These are phyloP conservation scores for Aspidiotus rigidus DNA, from an alignment of 2,888 invertebrate genomes.

Conservation along the genomic window DNA sequence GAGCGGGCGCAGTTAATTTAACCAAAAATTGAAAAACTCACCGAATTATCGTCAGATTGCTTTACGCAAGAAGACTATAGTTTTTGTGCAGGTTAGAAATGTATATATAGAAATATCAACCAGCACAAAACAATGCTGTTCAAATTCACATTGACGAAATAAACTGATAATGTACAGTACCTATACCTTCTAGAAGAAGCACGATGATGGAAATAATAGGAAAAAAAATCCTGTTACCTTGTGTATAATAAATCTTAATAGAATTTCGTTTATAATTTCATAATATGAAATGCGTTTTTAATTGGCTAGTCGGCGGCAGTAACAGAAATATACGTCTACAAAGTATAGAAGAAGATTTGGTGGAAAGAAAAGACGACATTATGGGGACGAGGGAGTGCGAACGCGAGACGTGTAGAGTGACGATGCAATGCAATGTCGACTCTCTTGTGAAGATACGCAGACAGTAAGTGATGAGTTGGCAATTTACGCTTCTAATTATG, in stretches of 20 bases:
- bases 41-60: too few relatives aligned
- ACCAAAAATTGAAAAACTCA: too few relatives aligned
- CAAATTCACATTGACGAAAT: too few relatives aligned
- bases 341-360: background rate
- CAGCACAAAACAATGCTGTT: too few relatives aligned
- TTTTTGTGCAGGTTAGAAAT: too few relatives aligned
- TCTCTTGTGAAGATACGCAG: slow-evolving; percentile 18
- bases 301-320: slow-evolving; percentile 21
- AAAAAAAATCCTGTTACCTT: background rate
- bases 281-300: slow-evolving; percentile 29
- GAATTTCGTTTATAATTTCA: slow-evolving; percentile 33
- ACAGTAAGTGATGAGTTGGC: slow-evolving; percentile 34
- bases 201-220: background rate
- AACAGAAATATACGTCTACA: slow-evolving; percentile 10
- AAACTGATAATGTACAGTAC: too few relatives aligned
- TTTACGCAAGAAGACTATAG: too few relatives aligned
- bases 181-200: background rate
- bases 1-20: too few relatives aligned
- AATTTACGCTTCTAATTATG: slow-evolving; percentile 33
- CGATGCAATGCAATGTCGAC: slow-evolving; percentile 9
- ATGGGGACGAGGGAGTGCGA: background rate
- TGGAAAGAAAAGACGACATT: background rate
- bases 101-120: too few relatives aligned
- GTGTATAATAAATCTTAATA: slow-evolving; percentile 29
- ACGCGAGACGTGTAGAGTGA: slow-evolving; percentile 12